Evolutionary conservation across 1,140 invertebrate genomes (phyloP).

Genomic region (Trypoxylus dichotomus): DNA sequence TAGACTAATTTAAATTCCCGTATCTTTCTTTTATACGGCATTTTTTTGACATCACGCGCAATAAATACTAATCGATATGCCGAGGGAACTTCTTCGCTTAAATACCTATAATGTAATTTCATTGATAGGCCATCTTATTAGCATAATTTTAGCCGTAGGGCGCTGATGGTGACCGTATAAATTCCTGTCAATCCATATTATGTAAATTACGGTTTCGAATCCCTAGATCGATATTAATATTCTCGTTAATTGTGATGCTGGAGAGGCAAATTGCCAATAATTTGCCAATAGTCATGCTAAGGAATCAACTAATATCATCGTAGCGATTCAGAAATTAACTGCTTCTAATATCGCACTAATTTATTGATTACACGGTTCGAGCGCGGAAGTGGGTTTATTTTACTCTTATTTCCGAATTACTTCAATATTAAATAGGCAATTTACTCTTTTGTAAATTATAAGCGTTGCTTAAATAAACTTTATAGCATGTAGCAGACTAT

Average conservation of each 20-base stretch:
- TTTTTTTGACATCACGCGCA: neutral
- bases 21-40: neutral
- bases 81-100: neutral
- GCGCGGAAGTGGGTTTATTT: neutral
- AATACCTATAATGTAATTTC: neutral
- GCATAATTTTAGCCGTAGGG: conserved; percentile 5
- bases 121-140: neutral
- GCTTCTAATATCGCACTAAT: neutral
- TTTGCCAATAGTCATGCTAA: neutral
- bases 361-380: neutral
- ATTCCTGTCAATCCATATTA: conserved; percentile 10
- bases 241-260: neutral
- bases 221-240: neutral
- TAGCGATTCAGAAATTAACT: neutral
- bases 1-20: neutral
- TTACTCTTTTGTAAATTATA: too few species aligned
- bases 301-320: neutral
- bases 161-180: neutral
- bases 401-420: too few species aligned
- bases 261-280: neutral
- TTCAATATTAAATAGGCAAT: too few species aligned
- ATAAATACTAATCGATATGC: neutral
- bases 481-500: too few species aligned
- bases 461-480: too few species aligned
- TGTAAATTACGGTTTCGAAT: neutral